Evolutionary conservation across 2,113 vertebrate species (phyloP).

Genomic region (Trichomycterus rosablanca): DNA sequence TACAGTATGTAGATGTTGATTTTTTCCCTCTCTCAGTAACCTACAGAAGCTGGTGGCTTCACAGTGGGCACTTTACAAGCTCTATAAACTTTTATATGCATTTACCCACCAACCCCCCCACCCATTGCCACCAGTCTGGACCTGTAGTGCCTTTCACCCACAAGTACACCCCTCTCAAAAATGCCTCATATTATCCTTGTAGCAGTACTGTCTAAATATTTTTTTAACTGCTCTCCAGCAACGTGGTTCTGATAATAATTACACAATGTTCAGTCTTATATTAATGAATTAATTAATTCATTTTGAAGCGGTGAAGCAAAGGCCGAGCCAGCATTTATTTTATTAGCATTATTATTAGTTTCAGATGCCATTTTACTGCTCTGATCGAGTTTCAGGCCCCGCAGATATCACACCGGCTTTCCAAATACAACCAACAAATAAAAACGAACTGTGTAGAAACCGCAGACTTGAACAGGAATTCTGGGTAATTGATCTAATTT

Average conservation of each 20-base stretch:
- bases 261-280: too few species aligned
- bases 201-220: too few species aligned
- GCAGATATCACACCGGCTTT: constrained; percentile 16
- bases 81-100: constrained; percentile 79
- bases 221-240: too few species aligned
- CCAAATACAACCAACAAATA: constrained; percentile 19
- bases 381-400: constrained; percentile 32
- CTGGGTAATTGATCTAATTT: constrained; percentile 32
- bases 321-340: constrained; percentile 6
- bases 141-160: constrained; percentile 41
- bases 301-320: constrained; percentile 2
- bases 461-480: constrained; percentile 11
- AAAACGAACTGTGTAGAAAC: constrained; percentile 17
- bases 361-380: constrained; percentile 16
- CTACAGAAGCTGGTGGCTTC: constrained; percentile 77
- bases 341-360: constrained; percentile 33
- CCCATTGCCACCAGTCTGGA: constrained; percentile 63
- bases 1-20: too few species aligned
- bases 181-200: too few species aligned
- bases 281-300: too few species aligned
- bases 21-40: constrained; percentile 10
- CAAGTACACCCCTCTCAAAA: too few species aligned
- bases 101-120: constrained; percentile 49
- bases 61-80: constrained; percentile 74
- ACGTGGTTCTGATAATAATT: too few species aligned